Base-by-base conservation (phyloP, 2,113 vertebrate genomes). In the Vanacampus margaritifer region DNA sequence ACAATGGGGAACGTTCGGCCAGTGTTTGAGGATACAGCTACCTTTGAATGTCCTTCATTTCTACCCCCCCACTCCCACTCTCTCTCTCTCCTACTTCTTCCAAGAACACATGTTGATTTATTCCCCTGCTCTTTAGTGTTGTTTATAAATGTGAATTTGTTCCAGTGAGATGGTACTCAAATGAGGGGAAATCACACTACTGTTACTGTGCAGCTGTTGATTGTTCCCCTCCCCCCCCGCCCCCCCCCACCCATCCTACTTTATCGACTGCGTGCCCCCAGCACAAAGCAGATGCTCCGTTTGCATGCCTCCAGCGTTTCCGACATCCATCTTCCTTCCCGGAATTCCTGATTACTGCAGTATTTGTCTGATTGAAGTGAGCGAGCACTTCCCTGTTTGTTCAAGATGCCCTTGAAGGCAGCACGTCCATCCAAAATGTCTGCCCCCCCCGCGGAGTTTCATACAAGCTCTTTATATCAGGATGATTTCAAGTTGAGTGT, bases 181-280 rank as follows among this genome's bases (percentile, higher is more conserved):
- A 90, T 82, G 83, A 86, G 77, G 81, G 84, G 80, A 88, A 89
- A 88, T 89, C 85, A 89, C 70, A 81, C 86, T 87, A 81, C 86
- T 87, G 85, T 84, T 86, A 84, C 83, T 84, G 75, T 88, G 79
- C 87, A 90, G 87, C 87, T 89, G 90, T 90, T 86, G 80, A 87
- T 83, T 82, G 83, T 80, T 63, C 64, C 76, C 73, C 78, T 63
- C 74, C 54, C 64, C 58, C 65, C 76, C 75, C 80, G 62, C 75
- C 2, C 48, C 67, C 58, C 65, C 73, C 63, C 37, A 60, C 67
- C 58, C 81, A 75, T 74, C 81, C 74, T 24, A 69, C 76, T 85
- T 84, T 87, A 84, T 87, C 88, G 87, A 87, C 89, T 88, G 68
- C 73, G 78, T 75, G 83, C 77, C 80, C 83, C 79, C 64, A 84